Conservation (phyloP, 2,888 invertebrate species). For the Nesidiocoris tenuis region DNA sequence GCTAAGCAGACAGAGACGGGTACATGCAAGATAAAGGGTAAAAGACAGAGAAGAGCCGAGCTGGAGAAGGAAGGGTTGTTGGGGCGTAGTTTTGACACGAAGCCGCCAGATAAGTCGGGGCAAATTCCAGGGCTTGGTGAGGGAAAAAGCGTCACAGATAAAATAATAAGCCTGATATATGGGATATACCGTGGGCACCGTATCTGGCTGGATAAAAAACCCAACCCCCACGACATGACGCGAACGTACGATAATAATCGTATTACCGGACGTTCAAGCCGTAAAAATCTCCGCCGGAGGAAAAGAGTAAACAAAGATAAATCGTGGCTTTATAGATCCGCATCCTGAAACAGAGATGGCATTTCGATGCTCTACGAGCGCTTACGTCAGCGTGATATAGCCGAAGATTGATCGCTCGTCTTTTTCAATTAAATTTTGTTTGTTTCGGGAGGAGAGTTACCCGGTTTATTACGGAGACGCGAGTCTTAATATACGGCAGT, state of each 20-base stretch:
- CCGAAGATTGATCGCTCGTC: too few relatives aligned
- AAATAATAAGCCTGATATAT: slow-evolving; percentile 48
- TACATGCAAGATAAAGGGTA: too few relatives aligned
- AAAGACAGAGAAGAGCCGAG: too few relatives aligned
- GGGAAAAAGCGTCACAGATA: slow-evolving; percentile 39
- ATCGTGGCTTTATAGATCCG: neutral
- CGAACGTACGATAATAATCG: neutral
- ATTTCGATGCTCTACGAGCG: neutral
- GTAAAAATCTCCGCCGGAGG: neutral
- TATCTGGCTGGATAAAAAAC: neutral
- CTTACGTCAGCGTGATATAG: too few relatives aligned
- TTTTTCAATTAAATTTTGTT: too few relatives aligned
- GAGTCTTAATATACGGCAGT: too few relatives aligned
- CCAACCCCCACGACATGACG: neutral
- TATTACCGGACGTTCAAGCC: neutral
- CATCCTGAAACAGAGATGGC: neutral
- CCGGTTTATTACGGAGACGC: too few relatives aligned
- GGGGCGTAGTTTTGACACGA: neutral
- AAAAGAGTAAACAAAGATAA: neutral
- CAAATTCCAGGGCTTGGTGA: neutral
- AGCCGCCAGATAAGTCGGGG: neutral
- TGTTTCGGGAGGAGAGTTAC: too few relatives aligned
- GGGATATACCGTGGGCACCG: slow-evolving; percentile 5
- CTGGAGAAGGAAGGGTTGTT: too few relatives aligned
- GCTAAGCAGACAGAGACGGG: too few relatives aligned